Evolutionary conservation across 1,140 invertebrate species (phyloP).

Genomic region (Coptotermes formosanus): DNA sequence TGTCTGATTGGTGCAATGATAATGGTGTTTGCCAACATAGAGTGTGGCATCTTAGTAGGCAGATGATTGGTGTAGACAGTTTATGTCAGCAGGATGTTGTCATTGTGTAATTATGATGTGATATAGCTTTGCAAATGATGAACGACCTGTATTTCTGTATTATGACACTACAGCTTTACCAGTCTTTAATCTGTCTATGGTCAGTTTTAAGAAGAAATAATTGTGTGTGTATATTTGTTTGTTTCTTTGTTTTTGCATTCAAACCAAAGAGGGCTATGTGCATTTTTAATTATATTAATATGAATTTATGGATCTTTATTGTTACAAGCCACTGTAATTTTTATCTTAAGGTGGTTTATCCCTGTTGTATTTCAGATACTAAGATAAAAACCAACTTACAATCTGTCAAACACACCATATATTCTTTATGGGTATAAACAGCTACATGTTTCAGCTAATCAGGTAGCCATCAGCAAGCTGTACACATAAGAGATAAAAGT

Average conservation of each 20-base stretch:
- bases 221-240: neutral
- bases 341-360: neutral
- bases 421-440: no score
- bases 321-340: neutral
- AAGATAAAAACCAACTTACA: no score
- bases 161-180: neutral
- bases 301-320: neutral
- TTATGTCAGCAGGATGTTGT: neutral
- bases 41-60: neutral
- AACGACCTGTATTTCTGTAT: neutral
- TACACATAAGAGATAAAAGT: no score
- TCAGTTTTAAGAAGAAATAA: neutral
- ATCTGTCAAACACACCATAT: no score
- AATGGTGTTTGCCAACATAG: neutral
- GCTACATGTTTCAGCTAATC: no score
- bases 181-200: neutral
- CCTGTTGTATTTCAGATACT: no score
- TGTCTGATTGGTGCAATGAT: neutral
- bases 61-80: neutral
- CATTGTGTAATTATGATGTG: neutral
- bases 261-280: slow-evolving; percentile 14
- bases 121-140: neutral
- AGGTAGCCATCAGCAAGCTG: no score
- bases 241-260: neutral
- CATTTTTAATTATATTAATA: slow-evolving; percentile 12